Conservation (phyloP, 2,888 invertebrate species). For the Netelia fuscicornis region DNA sequence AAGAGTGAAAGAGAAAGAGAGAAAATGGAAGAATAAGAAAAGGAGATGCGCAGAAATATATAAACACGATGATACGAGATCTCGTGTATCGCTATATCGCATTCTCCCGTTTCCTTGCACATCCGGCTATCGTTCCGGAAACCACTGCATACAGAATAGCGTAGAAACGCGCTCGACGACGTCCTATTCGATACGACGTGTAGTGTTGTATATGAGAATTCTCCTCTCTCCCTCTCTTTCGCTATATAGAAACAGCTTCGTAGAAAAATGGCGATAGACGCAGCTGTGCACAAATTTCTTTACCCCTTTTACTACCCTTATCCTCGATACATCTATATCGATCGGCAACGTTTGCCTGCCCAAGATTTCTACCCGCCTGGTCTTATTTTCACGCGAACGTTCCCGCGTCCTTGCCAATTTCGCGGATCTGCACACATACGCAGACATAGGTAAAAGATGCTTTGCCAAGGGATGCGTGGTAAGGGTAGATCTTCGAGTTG, state of each 20-base stretch:
- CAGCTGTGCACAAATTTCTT: constrained; percentile 61
- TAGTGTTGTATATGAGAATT: constrained; percentile 46
- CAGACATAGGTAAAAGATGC: constrained; percentile 34
- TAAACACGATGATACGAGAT: background rate
- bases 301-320: constrained; percentile 19
- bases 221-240: constrained; percentile 1
- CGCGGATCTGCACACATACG: constrained; percentile 31
- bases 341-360: background rate
- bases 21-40: background rate
- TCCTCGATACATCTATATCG: constrained; percentile 17
- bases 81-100: constrained; percentile 56
- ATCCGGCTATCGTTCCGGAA: constrained; percentile 65
- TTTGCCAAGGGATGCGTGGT: constrained; percentile 29
- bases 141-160: constrained; percentile 64
- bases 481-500: background rate
- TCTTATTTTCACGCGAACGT: constrained; percentile 59
- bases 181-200: constrained; percentile 62
- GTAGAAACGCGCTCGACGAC: constrained; percentile 34
- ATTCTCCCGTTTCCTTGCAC: constrained; percentile 51
- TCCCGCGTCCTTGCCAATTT: constrained; percentile 65
- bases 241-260: constrained; percentile 27
- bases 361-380: constrained; percentile 27
- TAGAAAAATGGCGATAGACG: constrained; percentile 25
- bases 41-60: constrained; percentile 20
- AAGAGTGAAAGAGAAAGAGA: constrained; percentile 42